Percentiles rank a stretch among this genome's conserved stretches.
Evolutionary conservation across 2,113 vertebrate species (phyloP).

Genomic region (Alces alces): DNA sequence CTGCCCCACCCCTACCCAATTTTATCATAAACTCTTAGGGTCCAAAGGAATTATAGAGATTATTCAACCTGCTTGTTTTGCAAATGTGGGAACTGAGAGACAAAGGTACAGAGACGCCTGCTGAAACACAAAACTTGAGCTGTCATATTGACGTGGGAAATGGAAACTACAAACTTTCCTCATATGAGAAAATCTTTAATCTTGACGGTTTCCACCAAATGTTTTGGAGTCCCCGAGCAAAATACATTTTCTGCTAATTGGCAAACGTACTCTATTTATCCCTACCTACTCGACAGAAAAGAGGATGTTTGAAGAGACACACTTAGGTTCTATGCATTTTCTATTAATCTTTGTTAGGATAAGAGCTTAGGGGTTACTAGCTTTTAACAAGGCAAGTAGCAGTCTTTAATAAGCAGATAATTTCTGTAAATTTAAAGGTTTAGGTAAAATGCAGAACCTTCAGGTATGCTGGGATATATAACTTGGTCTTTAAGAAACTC

Average conservation of each 20-base stretch:
- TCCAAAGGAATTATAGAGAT: not conserved
- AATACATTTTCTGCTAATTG: not conserved
- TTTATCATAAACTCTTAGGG: not conserved
- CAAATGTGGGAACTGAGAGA: not conserved
- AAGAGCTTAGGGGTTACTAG: constrained; percentile 31
- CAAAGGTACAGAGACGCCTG: not conserved
- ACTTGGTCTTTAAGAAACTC: constrained; percentile 41
- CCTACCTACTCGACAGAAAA: not conserved
- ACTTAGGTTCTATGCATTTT: not conserved
- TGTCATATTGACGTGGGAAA: not conserved
- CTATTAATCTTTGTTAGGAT: constrained; percentile 46
- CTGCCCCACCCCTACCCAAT: not conserved
- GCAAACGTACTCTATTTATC: not conserved
- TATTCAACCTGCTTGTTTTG: not conserved
- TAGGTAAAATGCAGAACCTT: constrained; percentile 34
- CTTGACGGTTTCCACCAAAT: not conserved
- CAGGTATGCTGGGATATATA: not conserved
- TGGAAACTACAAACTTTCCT: not conserved
- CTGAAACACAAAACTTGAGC: not conserved
- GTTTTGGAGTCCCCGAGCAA: not conserved
- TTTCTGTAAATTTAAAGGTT: constrained; percentile 22
- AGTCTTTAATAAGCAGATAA: constrained; percentile 40
- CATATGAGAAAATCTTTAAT: not conserved
- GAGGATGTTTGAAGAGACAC: not conserved
- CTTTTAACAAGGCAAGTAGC: constrained; percentile 24